Conservation (phyloP, 2,113 vertebrate species). For the Vulpes lagopus region DNA sequence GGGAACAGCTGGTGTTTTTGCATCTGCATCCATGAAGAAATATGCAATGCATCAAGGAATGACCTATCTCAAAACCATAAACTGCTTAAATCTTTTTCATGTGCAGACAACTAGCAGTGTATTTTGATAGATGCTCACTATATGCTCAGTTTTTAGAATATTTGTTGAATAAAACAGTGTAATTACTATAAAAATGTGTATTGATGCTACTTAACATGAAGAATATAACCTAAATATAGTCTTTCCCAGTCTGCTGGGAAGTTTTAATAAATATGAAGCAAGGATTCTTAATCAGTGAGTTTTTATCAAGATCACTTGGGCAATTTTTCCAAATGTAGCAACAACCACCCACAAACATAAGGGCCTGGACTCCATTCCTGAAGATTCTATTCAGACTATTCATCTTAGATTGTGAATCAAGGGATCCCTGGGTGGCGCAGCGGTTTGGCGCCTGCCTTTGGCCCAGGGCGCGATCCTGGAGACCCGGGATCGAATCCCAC, state of each 20-base stretch:
- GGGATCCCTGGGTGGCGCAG: too few relatives aligned
- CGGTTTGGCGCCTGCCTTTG: too few relatives aligned
- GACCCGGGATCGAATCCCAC: too few relatives aligned
- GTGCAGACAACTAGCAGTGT: not conserved
- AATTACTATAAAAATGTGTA: not conserved
- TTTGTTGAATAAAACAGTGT: not conserved
- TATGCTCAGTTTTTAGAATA: not conserved
- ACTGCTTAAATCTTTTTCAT: conserved; percentile 32
- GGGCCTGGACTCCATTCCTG: not conserved
- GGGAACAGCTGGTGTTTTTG: conserved; percentile 64
- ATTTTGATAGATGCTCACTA: not conserved
- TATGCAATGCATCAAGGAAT: conserved; percentile 21
- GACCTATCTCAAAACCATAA: conserved; percentile 25
- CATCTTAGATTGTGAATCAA: not conserved
- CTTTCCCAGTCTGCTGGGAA: not conserved
- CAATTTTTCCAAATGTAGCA: not conserved
- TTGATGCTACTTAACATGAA: not conserved
- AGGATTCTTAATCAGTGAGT: not conserved
- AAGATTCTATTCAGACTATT: not conserved
- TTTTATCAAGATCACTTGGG: not conserved
- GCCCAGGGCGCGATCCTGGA: too few relatives aligned
- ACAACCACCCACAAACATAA: not conserved
- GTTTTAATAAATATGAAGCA: conserved; percentile 51
- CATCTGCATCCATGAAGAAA: conserved; percentile 52
- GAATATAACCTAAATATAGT: not conserved